Evolutionary conservation across 2,888 invertebrate genomes (phyloP).

Genomic region (Phyto melanocephala): DNA sequence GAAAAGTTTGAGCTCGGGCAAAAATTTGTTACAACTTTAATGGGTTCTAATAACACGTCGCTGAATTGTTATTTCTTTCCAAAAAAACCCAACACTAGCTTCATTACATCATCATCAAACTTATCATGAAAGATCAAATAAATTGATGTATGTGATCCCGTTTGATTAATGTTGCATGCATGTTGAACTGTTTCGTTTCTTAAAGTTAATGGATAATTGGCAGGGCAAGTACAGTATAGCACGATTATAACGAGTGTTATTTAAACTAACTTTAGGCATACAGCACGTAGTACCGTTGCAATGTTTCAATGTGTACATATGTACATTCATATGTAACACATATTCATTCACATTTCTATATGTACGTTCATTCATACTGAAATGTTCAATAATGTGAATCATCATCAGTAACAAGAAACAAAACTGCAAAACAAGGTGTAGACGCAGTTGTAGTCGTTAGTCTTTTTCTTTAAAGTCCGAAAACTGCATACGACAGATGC

Average conservation of each 20-base stretch:
- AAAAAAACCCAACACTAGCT: too few relatives aligned
- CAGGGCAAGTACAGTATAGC: slow-evolving; percentile 41
- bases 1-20: too few relatives aligned
- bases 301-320: background rate
- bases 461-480: slow-evolving; percentile 40
- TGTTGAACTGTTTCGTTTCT: background rate
- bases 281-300: slow-evolving; percentile 30
- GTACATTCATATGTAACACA: slow-evolving; percentile 6
- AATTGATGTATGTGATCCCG: slow-evolving; percentile 36
- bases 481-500: slow-evolving; percentile 64
- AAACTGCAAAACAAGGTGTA: slow-evolving; percentile 64
- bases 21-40: too few relatives aligned
- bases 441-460: slow-evolving; percentile 54
- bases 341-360: background rate
- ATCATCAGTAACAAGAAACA: slow-evolving; percentile 27
- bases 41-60: too few relatives aligned
- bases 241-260: background rate
- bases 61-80: too few relatives aligned
- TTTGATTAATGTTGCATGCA: slow-evolving; percentile 46
- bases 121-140: slow-evolving; percentile 31
- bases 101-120: background rate
- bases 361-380: slow-evolving; percentile 32
- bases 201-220: slow-evolving; percentile 38
- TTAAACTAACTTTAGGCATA: too few relatives aligned
- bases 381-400: slow-evolving; percentile 44